Base-by-base conservation (phyloP, 2,113 vertebrate species). In the Alligator mississippiensis region DNA sequence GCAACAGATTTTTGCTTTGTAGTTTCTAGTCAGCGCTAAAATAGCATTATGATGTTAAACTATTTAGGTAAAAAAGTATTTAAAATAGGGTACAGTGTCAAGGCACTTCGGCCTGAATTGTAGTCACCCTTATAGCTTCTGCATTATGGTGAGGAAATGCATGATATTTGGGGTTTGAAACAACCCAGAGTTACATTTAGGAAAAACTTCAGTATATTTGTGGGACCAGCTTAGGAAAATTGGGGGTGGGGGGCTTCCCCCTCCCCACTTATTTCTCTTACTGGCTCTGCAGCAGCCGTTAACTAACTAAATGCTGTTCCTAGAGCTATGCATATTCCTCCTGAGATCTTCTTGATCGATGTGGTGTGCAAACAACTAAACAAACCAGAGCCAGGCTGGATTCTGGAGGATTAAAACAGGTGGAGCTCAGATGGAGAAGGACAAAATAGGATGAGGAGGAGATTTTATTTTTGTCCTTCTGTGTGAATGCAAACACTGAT, bases 271-370 rank as follows among this genome's bases (percentile, higher is more conserved):
- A 68, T 11, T 93, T 95, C 57, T 38, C 61, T 82, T 93, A 63
- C 47, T 80, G 85, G 75, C 86, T 93, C 80, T 90, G 77, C 18
- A 80, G 84, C 60, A 87, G 3, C 5, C 62, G 63, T 82, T n/a
- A 38, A 82, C 17, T 77, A 78, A 89, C 70, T 93, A 47, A 28
- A 11, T 77, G 16, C 61, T 92, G 88, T 80, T 87, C 74, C 87
- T 60, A 77, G 82, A 88, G 82, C 68, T 84, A 70, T n/a, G 61
- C 86, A 80, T 82, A 74, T 82, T 95, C 82, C 74, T 92, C 89
- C 68, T 93, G 61, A 18, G 25, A 63, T 78, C 55, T 85, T 93
- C 80, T 58, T 89, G 86, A 79, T 34, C 64, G 88, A 55, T 87
- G 93, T 82, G 27, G 63, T 27, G 4, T 12, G 6, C 60, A 86